Evolutionary conservation across 2,888 invertebrate species (phyloP).

Genomic region (Glaucopsyche alexis): DNA sequence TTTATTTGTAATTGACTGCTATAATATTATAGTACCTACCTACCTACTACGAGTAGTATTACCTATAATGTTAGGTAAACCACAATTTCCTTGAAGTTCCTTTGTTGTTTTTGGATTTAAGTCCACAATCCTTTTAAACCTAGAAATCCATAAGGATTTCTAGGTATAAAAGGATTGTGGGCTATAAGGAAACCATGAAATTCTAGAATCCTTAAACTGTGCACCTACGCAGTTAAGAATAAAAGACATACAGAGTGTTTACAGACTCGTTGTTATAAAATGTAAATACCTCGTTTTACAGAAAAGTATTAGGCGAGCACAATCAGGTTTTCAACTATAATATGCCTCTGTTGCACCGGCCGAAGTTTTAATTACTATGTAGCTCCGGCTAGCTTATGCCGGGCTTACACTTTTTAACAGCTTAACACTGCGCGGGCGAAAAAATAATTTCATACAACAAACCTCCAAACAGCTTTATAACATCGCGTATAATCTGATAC

Average conservation of each 20-base stretch:
- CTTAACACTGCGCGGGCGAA: neutral
- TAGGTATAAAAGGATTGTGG: too few species aligned
- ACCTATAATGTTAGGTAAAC: neutral
- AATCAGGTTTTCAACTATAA: slow-evolving; percentile 25
- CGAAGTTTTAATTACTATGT: slow-evolving; percentile 22
- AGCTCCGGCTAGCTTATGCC: slow-evolving; percentile 13
- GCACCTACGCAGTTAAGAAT: neutral
- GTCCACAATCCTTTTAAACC: neutral
- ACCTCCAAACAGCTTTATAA: neutral
- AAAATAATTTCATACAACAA: neutral
- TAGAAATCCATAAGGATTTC: too few species aligned
- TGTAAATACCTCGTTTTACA: slow-evolving; percentile 5
- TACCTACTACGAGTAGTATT: neutral
- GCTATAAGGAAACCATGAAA: too few species aligned
- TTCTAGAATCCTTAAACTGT: neutral
- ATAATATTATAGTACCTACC: neutral
- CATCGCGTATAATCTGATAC: neutral
- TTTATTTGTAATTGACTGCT: neutral
- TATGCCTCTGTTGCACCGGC: slow-evolving; percentile 3
- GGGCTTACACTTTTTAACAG: slow-evolving; percentile 17
- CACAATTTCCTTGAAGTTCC: neutral
- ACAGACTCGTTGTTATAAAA: neutral
- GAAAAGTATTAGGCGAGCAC: slow-evolving; percentile 14
- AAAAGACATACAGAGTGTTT: neutral
- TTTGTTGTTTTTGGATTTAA: neutral